Evolutionary conservation across 2,797 vertebrate species (phyloP).

Genomic region (Danio jaintianensis): DNA sequence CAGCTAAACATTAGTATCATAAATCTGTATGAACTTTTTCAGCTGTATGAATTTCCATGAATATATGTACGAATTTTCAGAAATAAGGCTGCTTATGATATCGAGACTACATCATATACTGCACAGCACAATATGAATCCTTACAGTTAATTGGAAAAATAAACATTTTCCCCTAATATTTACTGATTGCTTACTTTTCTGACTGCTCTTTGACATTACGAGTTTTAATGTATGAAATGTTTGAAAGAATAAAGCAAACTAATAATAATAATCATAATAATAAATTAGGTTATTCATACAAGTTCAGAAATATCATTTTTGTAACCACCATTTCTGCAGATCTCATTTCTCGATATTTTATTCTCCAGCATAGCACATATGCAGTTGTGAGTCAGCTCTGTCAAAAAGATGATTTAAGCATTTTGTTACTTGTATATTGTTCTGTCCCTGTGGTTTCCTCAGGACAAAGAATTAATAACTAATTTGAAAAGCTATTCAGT

Average conservation of each 20-base stretch:
- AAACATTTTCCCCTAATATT: no score
- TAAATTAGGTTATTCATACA: not conserved
- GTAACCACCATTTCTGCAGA: not conserved
- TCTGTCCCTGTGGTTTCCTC: slow-evolving; percentile 64
- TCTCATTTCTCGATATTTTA: slow-evolving; percentile 44
- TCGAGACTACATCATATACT: no score
- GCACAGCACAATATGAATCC: no score
- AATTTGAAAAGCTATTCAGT: slow-evolving; percentile 69
- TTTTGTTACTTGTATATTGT: slow-evolving; percentile 66
- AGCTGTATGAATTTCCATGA: no score
- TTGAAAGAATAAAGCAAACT: no score
- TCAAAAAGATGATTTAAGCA: slow-evolving; percentile 46
- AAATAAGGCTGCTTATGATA: not conserved
- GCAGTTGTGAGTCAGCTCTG: slow-evolving; percentile 44
- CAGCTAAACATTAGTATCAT: slow-evolving; percentile 5
- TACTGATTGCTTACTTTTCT: no score
- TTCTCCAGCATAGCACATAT: slow-evolving; percentile 37
- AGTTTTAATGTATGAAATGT: no score
- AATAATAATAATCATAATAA: no score
- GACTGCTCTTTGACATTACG: no score
- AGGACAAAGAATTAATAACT: slow-evolving; percentile 71
- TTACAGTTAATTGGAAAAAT: no score
- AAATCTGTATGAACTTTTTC: not conserved
- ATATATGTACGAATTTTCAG: not conserved
- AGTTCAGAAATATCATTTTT: not conserved